Conservation (phyloP, 2,888 invertebrate species). For the Eupithecia insigniata region DNA sequence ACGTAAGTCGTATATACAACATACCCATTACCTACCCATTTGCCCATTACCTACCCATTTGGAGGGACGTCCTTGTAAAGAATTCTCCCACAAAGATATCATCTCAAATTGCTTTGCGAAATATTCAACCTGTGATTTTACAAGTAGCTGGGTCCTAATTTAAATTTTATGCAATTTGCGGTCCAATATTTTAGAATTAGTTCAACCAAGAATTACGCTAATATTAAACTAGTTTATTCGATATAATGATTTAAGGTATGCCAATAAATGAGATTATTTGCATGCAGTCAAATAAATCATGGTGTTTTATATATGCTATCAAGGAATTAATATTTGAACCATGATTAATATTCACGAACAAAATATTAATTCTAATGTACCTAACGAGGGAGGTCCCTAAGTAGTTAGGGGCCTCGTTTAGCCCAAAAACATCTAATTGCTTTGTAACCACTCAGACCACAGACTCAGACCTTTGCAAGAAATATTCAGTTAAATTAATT, state of each 20-base stretch:
- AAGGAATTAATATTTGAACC: neutral
- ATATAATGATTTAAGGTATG: neutral
- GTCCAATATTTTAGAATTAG: neutral
- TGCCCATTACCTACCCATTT: neutral
- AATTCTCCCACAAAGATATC: conserved; percentile 33
- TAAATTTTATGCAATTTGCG: neutral
- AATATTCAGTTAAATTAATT: neutral
- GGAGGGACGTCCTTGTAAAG: conserved; percentile 29
- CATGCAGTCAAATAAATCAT: conserved; percentile 6
- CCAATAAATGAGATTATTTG: neutral
- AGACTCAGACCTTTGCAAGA: neutral
- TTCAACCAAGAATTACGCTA: neutral
- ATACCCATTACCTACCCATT: neutral
- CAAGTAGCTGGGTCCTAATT: conserved; percentile 1
- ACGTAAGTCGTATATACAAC: too few species aligned
- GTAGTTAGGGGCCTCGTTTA: neutral
- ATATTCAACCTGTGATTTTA: conserved; percentile 20
- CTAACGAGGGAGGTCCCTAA: too few species aligned
- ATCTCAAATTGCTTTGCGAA: conserved; percentile 31
- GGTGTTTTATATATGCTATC: neutral
- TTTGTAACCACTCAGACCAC: neutral
- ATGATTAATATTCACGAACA: neutral
- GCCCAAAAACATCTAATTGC: neutral
- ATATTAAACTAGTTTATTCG: neutral
- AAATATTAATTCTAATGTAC: neutral